These are phyloP conservation scores for Apis florea DNA, from an alignment of 1,140 invertebrate genomes.

Conservation along the genomic window DNA sequence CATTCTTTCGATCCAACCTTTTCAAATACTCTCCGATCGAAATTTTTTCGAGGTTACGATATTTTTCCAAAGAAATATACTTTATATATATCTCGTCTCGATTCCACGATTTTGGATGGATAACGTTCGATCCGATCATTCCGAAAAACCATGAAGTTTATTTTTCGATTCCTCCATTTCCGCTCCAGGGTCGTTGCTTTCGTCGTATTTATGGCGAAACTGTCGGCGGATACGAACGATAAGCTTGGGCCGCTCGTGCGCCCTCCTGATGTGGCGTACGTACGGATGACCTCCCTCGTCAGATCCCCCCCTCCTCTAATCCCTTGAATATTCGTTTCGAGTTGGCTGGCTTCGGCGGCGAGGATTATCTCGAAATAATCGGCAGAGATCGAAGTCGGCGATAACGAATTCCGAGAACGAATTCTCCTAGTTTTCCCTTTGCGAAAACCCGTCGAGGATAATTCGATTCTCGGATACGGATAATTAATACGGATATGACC, in stretches of 20 bases:
- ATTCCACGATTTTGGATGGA: conserved; percentile 12
- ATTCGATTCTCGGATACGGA: neutral
- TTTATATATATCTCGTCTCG: conserved; percentile 26
- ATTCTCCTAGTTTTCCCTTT: neutral
- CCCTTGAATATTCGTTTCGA: conserved; percentile 28
- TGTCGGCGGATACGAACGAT: conserved; percentile 44
- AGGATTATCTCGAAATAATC: conserved; percentile 52
- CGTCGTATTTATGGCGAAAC: conserved; percentile 51
- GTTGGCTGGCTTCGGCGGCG: conserved; percentile 30
- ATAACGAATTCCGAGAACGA: conserved; percentile 40
- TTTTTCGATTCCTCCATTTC: conserved; percentile 48
- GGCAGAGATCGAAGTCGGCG: conserved; percentile 46
- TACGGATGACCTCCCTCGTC: conserved; percentile 18
- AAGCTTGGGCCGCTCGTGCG: conserved; percentile 35
- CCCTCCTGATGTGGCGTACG: conserved; percentile 10
- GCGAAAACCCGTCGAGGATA: too few species aligned
- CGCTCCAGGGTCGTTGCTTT: conserved; percentile 6
- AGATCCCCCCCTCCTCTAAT: conserved; percentile 15
- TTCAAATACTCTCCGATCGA: too few species aligned
- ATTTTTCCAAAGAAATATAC: too few species aligned
- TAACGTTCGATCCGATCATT: conserved; percentile 32
- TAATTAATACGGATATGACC: conserved; percentile 2
- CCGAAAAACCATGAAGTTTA: conserved; percentile 48
- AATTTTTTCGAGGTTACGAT: too few species aligned
- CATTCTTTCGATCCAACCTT: too few species aligned